phyloP scores from a whole-genome alignment of 30 jellyfish, hydroid and myxozoan genomes.

The Sanderia malayensis region DNA sequence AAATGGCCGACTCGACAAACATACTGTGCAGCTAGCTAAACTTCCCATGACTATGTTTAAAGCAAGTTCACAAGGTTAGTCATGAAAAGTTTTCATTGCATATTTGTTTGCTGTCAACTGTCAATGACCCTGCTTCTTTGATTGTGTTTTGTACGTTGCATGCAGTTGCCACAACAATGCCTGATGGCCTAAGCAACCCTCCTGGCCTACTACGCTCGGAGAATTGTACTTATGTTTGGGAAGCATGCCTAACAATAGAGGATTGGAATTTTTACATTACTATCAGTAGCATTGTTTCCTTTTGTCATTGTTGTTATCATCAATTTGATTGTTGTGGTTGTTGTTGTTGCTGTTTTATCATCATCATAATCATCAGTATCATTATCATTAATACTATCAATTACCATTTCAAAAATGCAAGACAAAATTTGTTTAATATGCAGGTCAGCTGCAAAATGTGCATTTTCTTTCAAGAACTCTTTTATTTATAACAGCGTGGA shows the following conservation, averaged over 20 bases:
- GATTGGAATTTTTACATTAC: too few species aligned
- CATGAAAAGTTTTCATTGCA: slow-evolving; percentile 1
- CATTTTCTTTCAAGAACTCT: too few species aligned
- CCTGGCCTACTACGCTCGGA: slow-evolving; percentile 8
- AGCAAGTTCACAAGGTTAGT: slow-evolving; percentile 17
- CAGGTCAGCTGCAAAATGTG: too few species aligned
- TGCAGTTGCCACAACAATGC: slow-evolving; percentile 5
- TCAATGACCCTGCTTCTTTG: slow-evolving; percentile 4
- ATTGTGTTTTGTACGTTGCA: background rate
- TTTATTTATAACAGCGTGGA: too few species aligned
- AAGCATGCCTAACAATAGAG: slow-evolving; percentile 1
- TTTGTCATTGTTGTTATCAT: slow-evolving; percentile 1
- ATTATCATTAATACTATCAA: too few species aligned
- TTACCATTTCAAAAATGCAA: too few species aligned
- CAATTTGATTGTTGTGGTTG: too few species aligned
- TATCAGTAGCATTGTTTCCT: slow-evolving; percentile 3
- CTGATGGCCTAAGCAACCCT: slow-evolving; percentile 6
- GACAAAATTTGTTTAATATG: too few species aligned
- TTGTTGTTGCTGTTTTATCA: too few species aligned
- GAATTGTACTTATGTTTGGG: background rate
- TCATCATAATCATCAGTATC: too few species aligned
- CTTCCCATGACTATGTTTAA: slow-evolving; percentile 17
- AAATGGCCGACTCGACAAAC: slow-evolving; percentile 12
- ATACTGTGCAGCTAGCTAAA: slow-evolving; percentile 15
- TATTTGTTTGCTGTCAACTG: background rate